Percentiles rank a stretch among this genome's conserved stretches.
Evolutionary conservation across 2,888 invertebrate genomes (phyloP).

Genomic region (Drosophila neonasuta): DNA sequence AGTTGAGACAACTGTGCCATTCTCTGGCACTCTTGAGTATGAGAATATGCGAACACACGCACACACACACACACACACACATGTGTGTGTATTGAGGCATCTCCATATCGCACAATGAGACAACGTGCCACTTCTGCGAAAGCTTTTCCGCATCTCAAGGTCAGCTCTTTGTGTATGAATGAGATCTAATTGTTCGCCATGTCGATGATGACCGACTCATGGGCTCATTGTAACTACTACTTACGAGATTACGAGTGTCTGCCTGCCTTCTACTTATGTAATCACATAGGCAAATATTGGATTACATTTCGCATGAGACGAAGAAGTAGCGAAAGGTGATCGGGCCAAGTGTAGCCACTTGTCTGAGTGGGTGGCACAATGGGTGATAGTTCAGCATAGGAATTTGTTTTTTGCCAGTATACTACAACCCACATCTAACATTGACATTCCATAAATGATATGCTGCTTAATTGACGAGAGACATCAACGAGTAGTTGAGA

Average conservation of each 20-base stretch:
- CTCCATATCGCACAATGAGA: constrained; percentile 39
- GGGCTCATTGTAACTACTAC: constrained; percentile 37
- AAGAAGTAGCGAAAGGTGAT: constrained; percentile 17
- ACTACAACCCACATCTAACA: constrained; percentile 4
- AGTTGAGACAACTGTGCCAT: constrained; percentile 30
- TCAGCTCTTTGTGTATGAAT: constrained; percentile 68
- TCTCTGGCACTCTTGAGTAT: constrained; percentile 15
- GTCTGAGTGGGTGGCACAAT: background rate
- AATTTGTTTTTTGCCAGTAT: constrained; percentile 11
- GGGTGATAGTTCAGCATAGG: constrained; percentile 12
- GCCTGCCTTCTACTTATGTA: constrained; percentile 36
- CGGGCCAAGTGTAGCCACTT: constrained; percentile 14
- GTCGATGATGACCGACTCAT: constrained; percentile 45
- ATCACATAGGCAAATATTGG: constrained; percentile 63
- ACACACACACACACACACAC: constrained; percentile 9
- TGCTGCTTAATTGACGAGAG: constrained; percentile 22
- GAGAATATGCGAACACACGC: constrained; percentile 27
- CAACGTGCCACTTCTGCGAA: constrained; percentile 47
- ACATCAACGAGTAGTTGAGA: background rate
- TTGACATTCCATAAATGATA: constrained; percentile 27
- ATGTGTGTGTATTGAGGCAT: constrained; percentile 43
- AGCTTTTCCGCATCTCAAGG: constrained; percentile 63
- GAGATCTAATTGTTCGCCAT: constrained; percentile 71
- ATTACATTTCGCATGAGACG: constrained; percentile 36
- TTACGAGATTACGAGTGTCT: constrained; percentile 20